These are phyloP conservation scores for Leucophora obtusa DNA, from an alignment of 2,888 invertebrate genomes.

Conservation along the genomic window DNA sequence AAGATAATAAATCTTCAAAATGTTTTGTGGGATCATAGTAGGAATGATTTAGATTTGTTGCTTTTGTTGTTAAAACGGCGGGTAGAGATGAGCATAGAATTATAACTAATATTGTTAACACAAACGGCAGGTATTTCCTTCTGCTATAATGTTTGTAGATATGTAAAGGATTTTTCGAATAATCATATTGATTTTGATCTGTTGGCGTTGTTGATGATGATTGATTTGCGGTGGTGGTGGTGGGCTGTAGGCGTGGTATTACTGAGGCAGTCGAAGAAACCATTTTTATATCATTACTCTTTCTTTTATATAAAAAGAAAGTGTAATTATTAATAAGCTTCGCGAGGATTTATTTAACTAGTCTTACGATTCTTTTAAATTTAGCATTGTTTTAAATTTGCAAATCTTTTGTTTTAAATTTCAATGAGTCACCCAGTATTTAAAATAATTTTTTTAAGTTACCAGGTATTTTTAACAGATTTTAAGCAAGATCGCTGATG, in stretches of 20 bases:
- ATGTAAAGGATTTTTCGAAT: constrained; percentile 17
- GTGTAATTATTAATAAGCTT: constrained; percentile 10
- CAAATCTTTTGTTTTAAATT: constrained; percentile 50
- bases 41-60: constrained; percentile 51
- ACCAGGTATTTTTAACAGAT: not conserved
- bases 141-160: constrained; percentile 52
- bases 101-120: constrained; percentile 43
- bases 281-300: constrained; percentile 72
- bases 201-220: constrained; percentile 64
- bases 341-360: constrained; percentile 1
- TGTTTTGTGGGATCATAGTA: constrained; percentile 45
- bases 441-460: constrained; percentile 24
- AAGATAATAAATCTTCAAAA: constrained; percentile 41
- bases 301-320: constrained; percentile 10
- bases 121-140: constrained; percentile 49
- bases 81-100: constrained; percentile 50
- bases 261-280: constrained; percentile 58
- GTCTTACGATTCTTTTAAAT: constrained; percentile 29
- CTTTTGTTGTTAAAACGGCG: constrained; percentile 49
- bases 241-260: constrained; percentile 51
- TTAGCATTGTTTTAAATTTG: constrained; percentile 33
- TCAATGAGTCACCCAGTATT: constrained; percentile 66
- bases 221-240: constrained; percentile 20
- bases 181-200: constrained; percentile 14
- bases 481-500: constrained; percentile 6